Percentiles rank a stretch among this genome's conserved stretches.
Evolutionary conservation across 2,888 invertebrate species (phyloP).

Genomic region (Danaus chrysippus): DNA sequence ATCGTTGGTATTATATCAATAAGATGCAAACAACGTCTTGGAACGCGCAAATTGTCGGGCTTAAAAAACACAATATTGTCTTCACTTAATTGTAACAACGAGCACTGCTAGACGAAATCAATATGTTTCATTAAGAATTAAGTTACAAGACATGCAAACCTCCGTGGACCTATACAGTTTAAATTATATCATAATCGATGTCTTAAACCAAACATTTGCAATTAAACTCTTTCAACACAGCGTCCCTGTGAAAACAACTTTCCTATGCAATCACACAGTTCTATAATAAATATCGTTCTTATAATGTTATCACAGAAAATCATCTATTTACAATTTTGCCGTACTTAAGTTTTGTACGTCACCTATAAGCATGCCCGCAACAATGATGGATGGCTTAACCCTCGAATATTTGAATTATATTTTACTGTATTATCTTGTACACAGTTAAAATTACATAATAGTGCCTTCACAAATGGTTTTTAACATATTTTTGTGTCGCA

Average conservation of each 20-base stretch:
- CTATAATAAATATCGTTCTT: slow-evolving; percentile 73
- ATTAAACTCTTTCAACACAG: slow-evolving; percentile 50
- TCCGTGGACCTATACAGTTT: slow-evolving; percentile 11
- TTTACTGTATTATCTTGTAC: slow-evolving; percentile 2
- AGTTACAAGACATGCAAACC: slow-evolving; percentile 34
- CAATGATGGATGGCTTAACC: slow-evolving; percentile 58
- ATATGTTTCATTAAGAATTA: slow-evolving; percentile 30
- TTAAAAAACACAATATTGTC: slow-evolving; percentile 17
- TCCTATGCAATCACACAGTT: slow-evolving; percentile 77
- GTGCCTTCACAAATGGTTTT: slow-evolving; percentile 9
- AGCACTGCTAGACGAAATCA: slow-evolving; percentile 30
- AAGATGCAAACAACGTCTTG: slow-evolving; percentile 17
- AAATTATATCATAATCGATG: slow-evolving; percentile 22
- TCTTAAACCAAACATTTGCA: slow-evolving; percentile 27
- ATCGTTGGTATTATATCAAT: slow-evolving; percentile 17
- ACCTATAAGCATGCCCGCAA: slow-evolving; percentile 65
- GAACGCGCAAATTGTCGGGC: slow-evolving; percentile 12
- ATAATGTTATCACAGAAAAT: slow-evolving; percentile 80
- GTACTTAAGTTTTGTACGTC: slow-evolving; percentile 70
- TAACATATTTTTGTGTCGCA: no score
- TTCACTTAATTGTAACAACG: slow-evolving; percentile 32
- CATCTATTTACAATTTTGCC: slow-evolving; percentile 80
- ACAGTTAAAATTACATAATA: background rate
- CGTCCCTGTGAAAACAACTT: slow-evolving; percentile 65
- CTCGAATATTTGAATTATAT: slow-evolving; percentile 35